These are phyloP conservation scores for Drosophila ohnishii DNA, from an alignment of 1,140 invertebrate species.

Conservation along the genomic window DNA sequence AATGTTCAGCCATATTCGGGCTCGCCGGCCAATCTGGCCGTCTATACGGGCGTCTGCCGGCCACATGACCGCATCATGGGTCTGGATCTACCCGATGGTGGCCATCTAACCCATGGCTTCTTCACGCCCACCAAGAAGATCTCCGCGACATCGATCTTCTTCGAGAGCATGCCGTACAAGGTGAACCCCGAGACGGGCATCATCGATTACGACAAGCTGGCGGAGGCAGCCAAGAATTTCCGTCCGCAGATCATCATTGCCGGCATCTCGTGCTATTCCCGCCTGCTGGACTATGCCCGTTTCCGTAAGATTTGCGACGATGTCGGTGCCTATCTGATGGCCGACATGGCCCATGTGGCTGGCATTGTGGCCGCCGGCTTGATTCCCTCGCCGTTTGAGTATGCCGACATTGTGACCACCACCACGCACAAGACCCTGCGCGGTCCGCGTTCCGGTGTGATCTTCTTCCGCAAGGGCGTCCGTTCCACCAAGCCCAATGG, in stretches of 20 bases:
- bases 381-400: constrained; percentile 95
- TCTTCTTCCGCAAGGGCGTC: constrained; percentile 95
- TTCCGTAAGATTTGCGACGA: constrained; percentile 95
- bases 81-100: constrained; percentile 97
- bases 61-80: constrained; percentile 99
- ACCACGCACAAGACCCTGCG: constrained; percentile 98
- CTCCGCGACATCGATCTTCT: constrained; percentile 98
- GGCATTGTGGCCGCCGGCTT: constrained; percentile 94
- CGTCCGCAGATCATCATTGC: constrained; percentile 97
- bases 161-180: constrained; percentile 99
- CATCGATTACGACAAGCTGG: constrained; percentile 96
- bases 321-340: constrained; percentile 93
- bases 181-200: constrained; percentile 93
- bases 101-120: constrained; percentile 97
- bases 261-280: constrained; percentile 94
- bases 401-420: constrained; percentile 96
- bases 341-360: constrained; percentile 98
- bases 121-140: constrained; percentile 96
- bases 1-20: constrained; percentile 99
- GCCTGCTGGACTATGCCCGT: constrained; percentile 93
- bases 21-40: constrained; percentile 98
- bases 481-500: constrained; percentile 89
- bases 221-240: constrained; percentile 92
- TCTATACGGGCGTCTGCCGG: constrained; percentile 93
- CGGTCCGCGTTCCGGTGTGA: constrained; percentile 94